Evolutionary conservation across 1,140 invertebrate genomes (phyloP), one percentile per base, ranked within the genome.

Genomic region (Magallana ariakensis): DNA sequence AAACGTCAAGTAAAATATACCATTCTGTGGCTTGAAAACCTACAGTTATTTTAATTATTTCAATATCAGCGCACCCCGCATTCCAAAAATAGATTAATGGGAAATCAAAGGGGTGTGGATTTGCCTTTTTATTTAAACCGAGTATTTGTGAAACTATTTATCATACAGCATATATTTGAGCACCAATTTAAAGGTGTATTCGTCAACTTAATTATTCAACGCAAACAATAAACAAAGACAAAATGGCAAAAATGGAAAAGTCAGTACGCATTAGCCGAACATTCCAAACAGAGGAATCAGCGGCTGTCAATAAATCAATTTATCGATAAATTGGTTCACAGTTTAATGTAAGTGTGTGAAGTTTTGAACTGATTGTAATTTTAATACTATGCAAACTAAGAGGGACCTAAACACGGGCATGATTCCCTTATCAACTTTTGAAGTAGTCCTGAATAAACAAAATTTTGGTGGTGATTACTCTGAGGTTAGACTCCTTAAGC

Each of bases 371-470:
- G 66, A 75, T 75, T 75, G 66, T 75, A 75, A 75, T 75, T 75
- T 75, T 75, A 75, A 75, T 75, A 75, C 66, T 75, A 26, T 75
- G 66, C 66, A 75, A 75, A 75, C 66, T 19, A 26, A 75, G 22
- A 9, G 22, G 26, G 22, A 26, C 66, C 22, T 75, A 26, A 75
- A 33, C 66, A 4, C 22, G 66, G 22, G 66, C 66, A 33, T 75
- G 66, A 75, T 75, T 26, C 66, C 66, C 66, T 75, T 75, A 75
- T 75, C 66, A 75, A 75, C 66, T 75, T 60, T 75, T 75, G 66
- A 75, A 75, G 66, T 75, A 75, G 66, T 26, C 22, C 22, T 75
- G 10, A 13, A 75, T 75, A 75, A 75, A 75, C 66, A 75, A 13
- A 7, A 26, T 33, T 75, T 75, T 26, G 22, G 22, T 33, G 22